A percentile compares a stretch with the other conserved stretches of the same genome.
phyloP scores from a whole-genome alignment of 1,140 invertebrate genomes.

The Pogonognathellus flavescens region DNA sequence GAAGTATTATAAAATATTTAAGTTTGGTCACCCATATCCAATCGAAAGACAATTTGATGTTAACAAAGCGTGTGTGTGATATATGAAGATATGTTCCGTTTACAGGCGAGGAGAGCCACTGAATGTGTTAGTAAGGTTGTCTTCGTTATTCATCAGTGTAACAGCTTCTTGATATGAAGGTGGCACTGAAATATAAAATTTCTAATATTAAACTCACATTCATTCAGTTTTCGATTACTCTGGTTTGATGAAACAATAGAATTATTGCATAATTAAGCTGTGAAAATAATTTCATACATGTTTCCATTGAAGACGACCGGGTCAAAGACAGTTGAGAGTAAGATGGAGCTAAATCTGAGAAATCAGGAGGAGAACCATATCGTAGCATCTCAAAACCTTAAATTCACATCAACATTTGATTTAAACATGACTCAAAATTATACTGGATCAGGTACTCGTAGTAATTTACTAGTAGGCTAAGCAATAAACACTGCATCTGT shows the following conservation, averaged over 20 bases:
- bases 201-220: neutral
- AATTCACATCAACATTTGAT: no score
- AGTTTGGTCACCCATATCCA: neutral
- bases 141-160: neutral
- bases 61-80: neutral
- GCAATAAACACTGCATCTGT: no score
- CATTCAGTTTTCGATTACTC: neutral
- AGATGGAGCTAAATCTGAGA: constrained; percentile 29
- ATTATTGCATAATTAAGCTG: no score
- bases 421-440: no score
- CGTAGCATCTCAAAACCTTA: constrained; percentile 32
- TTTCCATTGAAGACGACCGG: constrained; percentile 38
- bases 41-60: neutral
- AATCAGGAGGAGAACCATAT: constrained; percentile 31
- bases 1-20: no score
- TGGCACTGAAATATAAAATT: neutral
- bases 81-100: neutral
- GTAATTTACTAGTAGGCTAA: no score
- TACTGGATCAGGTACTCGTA: no score
- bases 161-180: constrained; percentile 43
- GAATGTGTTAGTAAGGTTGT: neutral
- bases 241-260: no score
- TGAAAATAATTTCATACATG: neutral
- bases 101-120: constrained; percentile 19
- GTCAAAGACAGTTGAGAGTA: constrained; percentile 22